Base-by-base conservation (phyloP, 2,888 invertebrate species). In the Phragmatobia fuliginosa region DNA sequence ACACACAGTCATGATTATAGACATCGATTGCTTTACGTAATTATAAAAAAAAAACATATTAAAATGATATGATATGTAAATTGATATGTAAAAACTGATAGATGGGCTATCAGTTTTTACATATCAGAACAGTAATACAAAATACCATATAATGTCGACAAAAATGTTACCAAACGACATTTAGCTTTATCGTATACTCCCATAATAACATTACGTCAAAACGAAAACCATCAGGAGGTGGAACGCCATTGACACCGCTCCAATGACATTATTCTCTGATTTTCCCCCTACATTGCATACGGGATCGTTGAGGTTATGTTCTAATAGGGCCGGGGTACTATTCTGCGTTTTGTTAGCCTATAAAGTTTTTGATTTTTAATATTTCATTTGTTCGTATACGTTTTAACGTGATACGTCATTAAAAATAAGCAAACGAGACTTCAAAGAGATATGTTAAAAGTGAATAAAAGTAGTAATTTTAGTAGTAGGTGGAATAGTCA, bases 181-280 rank as follows among this genome's bases (percentile, higher is more conserved):
- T 75, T 65, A 36, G 25, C 25, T 65, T 65, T 81, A 66, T 72
- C 80, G 82, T 68, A 73, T 67, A 60, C 66, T 75, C 65, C 62
- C 72, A 60, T 75, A 77, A 79, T 79, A 79, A 65, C 71, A 63
- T 62, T 71, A 52, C 65, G 70, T 76, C 41, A 31, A 66, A 65
- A 75, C 56, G 71, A 65, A 72, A 80, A 78, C 78, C 76, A 62
- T 52, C 52, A 59, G 63, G 61, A 33, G 66, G 31, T 59, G 66
- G 60, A 68, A 36, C 72, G 72, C 73, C 73, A 73, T 74, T 77
- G 65, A 69, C 66, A 67, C 68, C 72, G 61, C 77, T 76, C 70
- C 78, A 81, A 83, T 82, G 84, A 80, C 84, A 81, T 80, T 82
- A 77, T 72, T 78, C 73, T 70, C 76, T 73, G 75, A 81, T 81